Percentiles rank a stretch among this genome's conserved stretches.
phyloP scores from a whole-genome alignment of 2,113 vertebrate genomes.

The Amphiprion ocellaris region DNA sequence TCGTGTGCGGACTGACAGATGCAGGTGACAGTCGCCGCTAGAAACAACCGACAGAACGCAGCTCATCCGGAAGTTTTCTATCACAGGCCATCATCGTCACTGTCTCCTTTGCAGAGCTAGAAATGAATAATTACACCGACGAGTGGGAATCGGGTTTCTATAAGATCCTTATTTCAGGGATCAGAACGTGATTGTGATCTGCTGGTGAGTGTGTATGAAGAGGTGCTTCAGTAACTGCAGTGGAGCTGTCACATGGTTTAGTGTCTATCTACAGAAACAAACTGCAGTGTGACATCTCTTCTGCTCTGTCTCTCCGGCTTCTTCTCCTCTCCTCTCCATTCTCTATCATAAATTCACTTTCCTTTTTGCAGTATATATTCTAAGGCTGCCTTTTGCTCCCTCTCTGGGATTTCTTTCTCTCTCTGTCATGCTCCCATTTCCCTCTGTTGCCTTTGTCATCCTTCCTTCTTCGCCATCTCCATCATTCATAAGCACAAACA shows the following conservation, averaged over 20 bases:
- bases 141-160: slow-evolving; percentile 34
- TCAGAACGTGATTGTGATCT: slow-evolving; percentile 36
- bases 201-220: slow-evolving; percentile 8
- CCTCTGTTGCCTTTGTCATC: slow-evolving; percentile 28
- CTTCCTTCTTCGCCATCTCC: slow-evolving; percentile 9
- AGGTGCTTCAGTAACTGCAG: slow-evolving; percentile 4
- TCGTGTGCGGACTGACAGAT: slow-evolving; percentile 22
- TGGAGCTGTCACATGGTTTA: slow-evolving; percentile 39
- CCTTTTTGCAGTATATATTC: background rate
- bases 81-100: slow-evolving; percentile 26
- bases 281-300: slow-evolving; percentile 19
- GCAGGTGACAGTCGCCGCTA: background rate
- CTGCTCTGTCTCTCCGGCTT: background rate
- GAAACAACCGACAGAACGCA: slow-evolving; percentile 21
- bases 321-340: background rate
- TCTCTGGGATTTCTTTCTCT: background rate
- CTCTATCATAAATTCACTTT: slow-evolving; percentile 1
- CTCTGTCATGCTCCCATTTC: background rate
- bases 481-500: slow-evolving; percentile 2
- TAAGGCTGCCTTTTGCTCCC: background rate
- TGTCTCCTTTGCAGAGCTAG: slow-evolving; percentile 39
- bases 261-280: slow-evolving; percentile 22
- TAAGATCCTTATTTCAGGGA: slow-evolving; percentile 38
- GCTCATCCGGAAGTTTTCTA: slow-evolving; percentile 45
- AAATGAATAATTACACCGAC: slow-evolving; percentile 56